A percentile compares a stretch with the other conserved stretches of the same genome.
Evolutionary conservation across 2,888 invertebrate species (phyloP).

Genomic region (Athalia rosae): DNA sequence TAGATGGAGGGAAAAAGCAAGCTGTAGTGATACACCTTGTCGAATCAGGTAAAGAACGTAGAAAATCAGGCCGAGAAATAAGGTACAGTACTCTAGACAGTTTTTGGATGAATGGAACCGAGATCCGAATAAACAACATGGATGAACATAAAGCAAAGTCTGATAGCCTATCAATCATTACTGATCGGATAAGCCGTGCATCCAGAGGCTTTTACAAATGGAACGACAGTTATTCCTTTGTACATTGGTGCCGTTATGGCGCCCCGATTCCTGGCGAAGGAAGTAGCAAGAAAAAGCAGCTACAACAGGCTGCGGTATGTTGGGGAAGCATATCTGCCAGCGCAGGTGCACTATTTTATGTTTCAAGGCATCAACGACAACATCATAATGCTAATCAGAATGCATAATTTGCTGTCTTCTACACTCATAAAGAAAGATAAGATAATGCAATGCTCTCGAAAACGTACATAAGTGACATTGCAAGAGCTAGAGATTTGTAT

Average conservation of each 20-base stretch:
- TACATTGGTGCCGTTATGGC: constrained; percentile 84
- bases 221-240: constrained; percentile 82
- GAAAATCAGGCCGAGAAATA: constrained; percentile 16
- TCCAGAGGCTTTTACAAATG: constrained; percentile 71
- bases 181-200: constrained; percentile 29
- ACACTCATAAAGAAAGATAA: neutral
- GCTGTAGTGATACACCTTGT: constrained; percentile 30
- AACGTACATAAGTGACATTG: neutral
- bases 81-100: constrained; percentile 75
- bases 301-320: constrained; percentile 28
- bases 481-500: too few relatives aligned
- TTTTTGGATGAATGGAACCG: constrained; percentile 82
- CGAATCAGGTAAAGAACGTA: constrained; percentile 43
- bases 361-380: constrained; percentile 29
- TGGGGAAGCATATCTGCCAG: constrained; percentile 45
- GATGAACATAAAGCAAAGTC: constrained; percentile 82
- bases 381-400: neutral
- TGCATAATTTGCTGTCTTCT: neutral
- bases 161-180: constrained; percentile 76
- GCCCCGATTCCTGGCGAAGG: constrained; percentile 27
- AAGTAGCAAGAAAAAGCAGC: constrained; percentile 15
- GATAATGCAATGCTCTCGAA: neutral
- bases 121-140: constrained; percentile 83
- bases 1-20: constrained; percentile 25
- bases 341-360: constrained; percentile 34